phyloP scores from a whole-genome alignment of 2,797 vertebrate genomes.

The Anas bernieri region DNA sequence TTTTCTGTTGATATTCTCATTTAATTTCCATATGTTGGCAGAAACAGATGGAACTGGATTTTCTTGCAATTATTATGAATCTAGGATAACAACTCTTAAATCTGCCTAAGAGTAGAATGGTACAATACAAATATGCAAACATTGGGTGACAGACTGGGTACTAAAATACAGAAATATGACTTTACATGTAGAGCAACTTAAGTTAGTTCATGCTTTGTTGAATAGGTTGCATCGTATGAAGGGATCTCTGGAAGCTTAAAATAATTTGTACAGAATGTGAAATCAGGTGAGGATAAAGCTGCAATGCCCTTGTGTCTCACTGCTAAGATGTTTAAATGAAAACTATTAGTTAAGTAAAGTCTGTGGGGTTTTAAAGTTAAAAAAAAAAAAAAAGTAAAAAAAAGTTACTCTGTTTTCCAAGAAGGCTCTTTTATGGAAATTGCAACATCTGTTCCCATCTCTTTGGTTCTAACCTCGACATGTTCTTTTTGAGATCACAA shows the following conservation, averaged over 20 bases:
- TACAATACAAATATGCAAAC: background rate
- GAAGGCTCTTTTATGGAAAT: constrained; percentile 26
- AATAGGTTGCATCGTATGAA: background rate
- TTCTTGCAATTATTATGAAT: constrained; percentile 54
- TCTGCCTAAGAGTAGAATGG: constrained; percentile 22
- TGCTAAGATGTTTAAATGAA: constrained; percentile 32
- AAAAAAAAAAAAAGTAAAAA: background rate
- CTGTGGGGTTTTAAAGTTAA: background rate
- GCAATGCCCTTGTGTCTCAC: background rate
- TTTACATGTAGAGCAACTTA: background rate
- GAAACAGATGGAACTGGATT: constrained; percentile 67
- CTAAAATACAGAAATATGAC: background rate
- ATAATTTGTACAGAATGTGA: background rate
- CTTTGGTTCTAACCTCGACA: background rate
- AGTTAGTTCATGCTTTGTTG: background rate
- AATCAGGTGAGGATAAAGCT: background rate
- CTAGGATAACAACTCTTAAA: constrained; percentile 43
- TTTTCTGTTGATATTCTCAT: constrained; percentile 58
- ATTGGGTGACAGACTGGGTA: background rate
- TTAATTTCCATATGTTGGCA: constrained; percentile 58
- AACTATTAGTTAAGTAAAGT: background rate
- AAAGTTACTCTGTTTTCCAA: background rate
- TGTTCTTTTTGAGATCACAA: constrained; percentile 19
- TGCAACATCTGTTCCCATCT: constrained; percentile 11
- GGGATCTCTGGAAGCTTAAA: background rate